Conservation (phyloP, 1,140 invertebrate genomes). For the Chrysomallon squamiferum region DNA sequence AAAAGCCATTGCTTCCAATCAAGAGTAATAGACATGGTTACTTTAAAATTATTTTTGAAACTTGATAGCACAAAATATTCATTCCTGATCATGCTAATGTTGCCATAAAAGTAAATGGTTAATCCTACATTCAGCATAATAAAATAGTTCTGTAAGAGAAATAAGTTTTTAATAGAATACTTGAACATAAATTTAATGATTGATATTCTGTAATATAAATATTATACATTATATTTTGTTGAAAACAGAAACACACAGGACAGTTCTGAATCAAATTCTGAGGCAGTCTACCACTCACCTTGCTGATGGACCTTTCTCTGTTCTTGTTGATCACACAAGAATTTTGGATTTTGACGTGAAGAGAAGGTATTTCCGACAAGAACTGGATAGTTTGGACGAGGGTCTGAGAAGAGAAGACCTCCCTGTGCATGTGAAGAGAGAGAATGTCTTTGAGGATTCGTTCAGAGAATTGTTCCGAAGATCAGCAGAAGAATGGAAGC, state of each 20-base stretch:
- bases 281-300: constrained; percentile 85
- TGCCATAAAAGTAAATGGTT: too few species aligned
- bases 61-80: too few species aligned
- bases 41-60: too few species aligned
- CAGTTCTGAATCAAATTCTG: constrained; percentile 91
- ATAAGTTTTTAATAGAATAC: too few species aligned
- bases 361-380: constrained; percentile 86
- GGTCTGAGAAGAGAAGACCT: constrained; percentile 81
- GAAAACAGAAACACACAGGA: constrained; percentile 84
- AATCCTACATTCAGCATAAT: too few species aligned
- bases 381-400: constrained; percentile 76
- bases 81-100: too few species aligned
- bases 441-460: constrained; percentile 90
- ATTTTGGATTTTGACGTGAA: constrained; percentile 94
- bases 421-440: constrained; percentile 85
- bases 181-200: too few species aligned
- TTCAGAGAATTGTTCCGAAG: constrained; percentile 87
- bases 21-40: too few species aligned
- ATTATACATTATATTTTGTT: too few species aligned
- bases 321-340: constrained; percentile 87
- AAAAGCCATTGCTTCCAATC: too few species aligned
- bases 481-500: constrained; percentile 90
- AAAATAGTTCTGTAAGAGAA: too few species aligned
- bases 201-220: too few species aligned
- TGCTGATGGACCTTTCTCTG: constrained; percentile 86